Percentiles rank a stretch among this genome's conserved stretches.
Evolutionary conservation across 2,888 invertebrate genomes (phyloP).

Genomic region (Hydraecia micacea): DNA sequence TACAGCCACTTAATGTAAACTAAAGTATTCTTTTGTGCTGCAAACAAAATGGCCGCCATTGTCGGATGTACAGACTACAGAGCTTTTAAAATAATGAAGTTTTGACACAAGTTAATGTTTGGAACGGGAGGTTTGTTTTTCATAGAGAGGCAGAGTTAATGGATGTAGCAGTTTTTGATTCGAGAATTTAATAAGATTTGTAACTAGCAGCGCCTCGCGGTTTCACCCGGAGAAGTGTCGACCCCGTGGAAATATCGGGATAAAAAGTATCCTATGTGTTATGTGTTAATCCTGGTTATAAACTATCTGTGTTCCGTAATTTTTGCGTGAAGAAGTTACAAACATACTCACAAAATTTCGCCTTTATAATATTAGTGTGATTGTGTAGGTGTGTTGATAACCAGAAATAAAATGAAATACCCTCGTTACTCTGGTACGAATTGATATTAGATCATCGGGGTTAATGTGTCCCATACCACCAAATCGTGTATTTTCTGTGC

Average conservation of each 20-base stretch:
- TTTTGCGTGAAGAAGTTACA: no score
- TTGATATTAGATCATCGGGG: no score
- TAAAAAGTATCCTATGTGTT: no score
- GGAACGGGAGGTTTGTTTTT: conserved; percentile 21
- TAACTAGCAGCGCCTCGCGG: neutral
- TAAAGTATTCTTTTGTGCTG: conserved; percentile 46
- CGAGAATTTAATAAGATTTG: neutral
- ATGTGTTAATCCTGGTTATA: no score
- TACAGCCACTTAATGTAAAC: conserved; percentile 23
- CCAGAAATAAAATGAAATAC: no score
- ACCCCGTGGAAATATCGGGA: no score
- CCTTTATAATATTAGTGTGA: no score
- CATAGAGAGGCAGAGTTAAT: conserved; percentile 11
- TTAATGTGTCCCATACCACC: neutral
- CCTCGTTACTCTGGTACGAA: no score
- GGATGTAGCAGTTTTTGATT: neutral
- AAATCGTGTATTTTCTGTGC: neutral
- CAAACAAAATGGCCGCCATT: conserved; percentile 31
- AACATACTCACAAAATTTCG: no score
- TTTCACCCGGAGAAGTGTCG: no score
- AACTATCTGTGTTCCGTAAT: no score
- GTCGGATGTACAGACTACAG: conserved; percentile 14
- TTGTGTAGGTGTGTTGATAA: neutral
- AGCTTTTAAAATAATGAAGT: conserved; percentile 70
- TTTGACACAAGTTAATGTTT: conserved; percentile 47